phyloP scores from a whole-genome alignment of 53 echinoderm and acorn worm genomes.

The Antedon mediterranea region DNA sequence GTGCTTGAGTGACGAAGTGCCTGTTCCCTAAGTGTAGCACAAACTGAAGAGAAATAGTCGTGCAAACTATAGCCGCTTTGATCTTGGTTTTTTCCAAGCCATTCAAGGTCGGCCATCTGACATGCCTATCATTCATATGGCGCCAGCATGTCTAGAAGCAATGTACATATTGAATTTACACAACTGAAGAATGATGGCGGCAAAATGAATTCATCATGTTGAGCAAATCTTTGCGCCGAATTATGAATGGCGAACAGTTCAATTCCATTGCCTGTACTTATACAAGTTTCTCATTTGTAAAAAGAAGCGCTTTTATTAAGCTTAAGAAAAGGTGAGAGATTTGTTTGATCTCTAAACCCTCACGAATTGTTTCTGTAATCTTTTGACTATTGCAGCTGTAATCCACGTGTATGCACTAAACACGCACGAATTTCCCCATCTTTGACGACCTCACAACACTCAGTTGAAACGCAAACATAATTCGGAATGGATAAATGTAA shows the following conservation, averaged over 20 bases:
- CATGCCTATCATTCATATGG: not conserved
- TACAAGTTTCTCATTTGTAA: not conserved
- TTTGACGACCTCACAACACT: not conserved
- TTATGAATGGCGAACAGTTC: not conserved
- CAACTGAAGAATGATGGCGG: not conserved
- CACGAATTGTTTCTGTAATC: slow-evolving; percentile 1
- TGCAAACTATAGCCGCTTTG: not conserved
- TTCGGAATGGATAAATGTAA: not conserved
- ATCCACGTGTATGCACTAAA: not conserved
- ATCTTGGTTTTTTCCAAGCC: not conserved
- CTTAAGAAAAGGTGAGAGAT: not conserved
- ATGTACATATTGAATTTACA: not conserved
- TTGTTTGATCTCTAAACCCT: not conserved
- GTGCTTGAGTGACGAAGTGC: not conserved
- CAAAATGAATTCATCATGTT: not conserved
- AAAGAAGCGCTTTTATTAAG: slow-evolving; percentile 1
- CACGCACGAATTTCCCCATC: not conserved
- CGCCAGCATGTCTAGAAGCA: not conserved
- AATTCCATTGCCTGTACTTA: not conserved
- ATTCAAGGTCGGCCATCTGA: not conserved
- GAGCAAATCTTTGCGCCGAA: not conserved
- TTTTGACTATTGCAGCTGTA: not conserved
- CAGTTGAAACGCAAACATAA: not conserved
- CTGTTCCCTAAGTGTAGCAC: not conserved
- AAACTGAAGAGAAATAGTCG: not conserved